Evolutionary conservation across 2,113 vertebrate species (phyloP).

Genomic region (Bettongia penicillata): DNA sequence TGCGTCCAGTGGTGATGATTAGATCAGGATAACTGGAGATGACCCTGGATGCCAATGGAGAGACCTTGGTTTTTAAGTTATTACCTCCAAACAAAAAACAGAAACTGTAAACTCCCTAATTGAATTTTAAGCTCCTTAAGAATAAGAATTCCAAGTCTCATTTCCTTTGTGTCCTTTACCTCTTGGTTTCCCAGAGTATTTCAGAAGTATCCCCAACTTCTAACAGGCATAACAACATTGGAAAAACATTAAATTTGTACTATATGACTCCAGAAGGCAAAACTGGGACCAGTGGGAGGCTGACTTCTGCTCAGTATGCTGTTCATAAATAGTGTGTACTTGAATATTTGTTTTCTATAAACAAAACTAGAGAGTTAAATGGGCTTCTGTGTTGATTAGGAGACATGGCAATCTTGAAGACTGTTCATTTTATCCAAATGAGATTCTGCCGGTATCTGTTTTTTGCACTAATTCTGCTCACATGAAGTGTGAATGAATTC

Average conservation of each 20-base stretch:
- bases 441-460: not conserved
- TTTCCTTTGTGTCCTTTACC: not conserved
- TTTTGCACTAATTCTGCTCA: not conserved
- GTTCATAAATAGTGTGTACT: not conserved
- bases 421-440: not conserved
- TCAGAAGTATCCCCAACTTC: not conserved
- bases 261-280: not conserved
- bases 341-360: not conserved
- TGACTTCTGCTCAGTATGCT: not conserved
- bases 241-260: not conserved
- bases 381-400: not conserved
- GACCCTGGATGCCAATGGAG: no score
- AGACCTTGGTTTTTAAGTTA: no score
- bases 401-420: not conserved
- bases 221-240: not conserved
- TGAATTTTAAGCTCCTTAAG: not conserved
- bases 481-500: not conserved
- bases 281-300: not conserved
- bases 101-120: not conserved
- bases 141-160: not conserved
- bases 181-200: not conserved
- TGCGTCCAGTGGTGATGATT: no score
- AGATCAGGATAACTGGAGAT: no score
- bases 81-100: not conserved
- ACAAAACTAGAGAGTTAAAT: not conserved